Evolutionary conservation across 2,797 vertebrate genomes (phyloP).

Genomic region (Ispidina lecontei): DNA sequence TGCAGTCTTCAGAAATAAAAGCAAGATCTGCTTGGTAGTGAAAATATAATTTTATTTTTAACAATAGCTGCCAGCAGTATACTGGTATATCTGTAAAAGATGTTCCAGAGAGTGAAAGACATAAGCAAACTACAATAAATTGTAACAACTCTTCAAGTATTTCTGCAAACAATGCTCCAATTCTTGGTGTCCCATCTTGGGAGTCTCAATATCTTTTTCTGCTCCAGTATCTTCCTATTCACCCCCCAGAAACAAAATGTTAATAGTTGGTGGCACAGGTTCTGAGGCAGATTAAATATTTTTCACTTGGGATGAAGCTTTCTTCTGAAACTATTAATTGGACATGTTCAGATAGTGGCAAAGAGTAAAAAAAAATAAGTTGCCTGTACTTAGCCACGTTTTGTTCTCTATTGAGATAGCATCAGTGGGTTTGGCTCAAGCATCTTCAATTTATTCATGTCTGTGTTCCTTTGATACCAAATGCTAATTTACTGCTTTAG

Average conservation of each 20-base stretch:
- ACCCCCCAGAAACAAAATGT: not conserved
- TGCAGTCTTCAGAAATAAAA: not conserved
- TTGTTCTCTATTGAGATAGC: conserved; percentile 39
- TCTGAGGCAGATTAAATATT: not conserved
- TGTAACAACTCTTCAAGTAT: conserved; percentile 71
- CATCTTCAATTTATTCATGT: conserved; percentile 30
- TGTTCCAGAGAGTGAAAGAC: conserved; percentile 79
- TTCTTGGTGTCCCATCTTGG: conserved; percentile 3
- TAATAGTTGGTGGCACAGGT: not conserved
- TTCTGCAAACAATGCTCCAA: conserved; percentile 58
- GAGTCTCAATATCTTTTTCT: not conserved
- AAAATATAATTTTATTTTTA: conserved; percentile 87
- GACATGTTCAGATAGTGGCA: not conserved
- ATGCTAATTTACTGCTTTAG: conserved; percentile 65
- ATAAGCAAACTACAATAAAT: conserved; percentile 74
- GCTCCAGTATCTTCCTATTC: not conserved
- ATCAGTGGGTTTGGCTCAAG: conserved; percentile 58
- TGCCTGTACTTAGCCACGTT: conserved; percentile 17
- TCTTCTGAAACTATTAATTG: not conserved
- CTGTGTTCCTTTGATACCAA: conserved; percentile 66
- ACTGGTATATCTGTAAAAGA: conserved; percentile 77
- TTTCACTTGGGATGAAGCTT: not conserved
- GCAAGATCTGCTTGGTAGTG: conserved; percentile 75
- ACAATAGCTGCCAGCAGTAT: conserved; percentile 87
- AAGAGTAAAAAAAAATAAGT: not conserved